These are phyloP conservation scores for Tanytarsus gracilentus DNA, from an alignment of 2,888 invertebrate species.

Conservation along the genomic window DNA sequence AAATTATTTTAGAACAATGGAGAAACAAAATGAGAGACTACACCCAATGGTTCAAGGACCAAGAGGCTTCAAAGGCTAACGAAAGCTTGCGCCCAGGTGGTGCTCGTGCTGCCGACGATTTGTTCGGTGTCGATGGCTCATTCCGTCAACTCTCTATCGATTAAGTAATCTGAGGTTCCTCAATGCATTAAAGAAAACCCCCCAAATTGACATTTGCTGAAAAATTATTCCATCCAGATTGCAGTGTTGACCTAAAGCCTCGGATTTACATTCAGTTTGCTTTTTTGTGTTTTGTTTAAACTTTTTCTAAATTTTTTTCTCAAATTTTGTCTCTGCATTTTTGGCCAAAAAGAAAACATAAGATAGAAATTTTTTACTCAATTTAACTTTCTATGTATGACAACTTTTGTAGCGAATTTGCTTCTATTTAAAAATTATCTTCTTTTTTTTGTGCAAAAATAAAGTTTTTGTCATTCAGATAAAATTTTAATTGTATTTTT, in stretches of 20 bases:
- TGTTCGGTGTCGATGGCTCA: conserved; percentile 83
- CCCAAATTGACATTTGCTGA: not conserved
- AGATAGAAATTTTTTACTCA: not conserved
- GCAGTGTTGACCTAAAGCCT: not conserved
- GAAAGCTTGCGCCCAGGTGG: conserved; percentile 74
- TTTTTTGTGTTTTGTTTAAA: not conserved
- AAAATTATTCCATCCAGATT: not conserved
- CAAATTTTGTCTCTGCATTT: not conserved
- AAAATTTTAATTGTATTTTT: too few relatives aligned
- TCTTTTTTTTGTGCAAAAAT: too few relatives aligned
- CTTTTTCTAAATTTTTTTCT: not conserved
- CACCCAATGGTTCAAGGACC: conserved; percentile 70
- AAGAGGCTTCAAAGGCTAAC: conserved; percentile 67
- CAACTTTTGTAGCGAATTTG: too few relatives aligned
- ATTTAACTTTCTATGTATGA: not conserved
- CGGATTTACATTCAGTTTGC: not conserved
- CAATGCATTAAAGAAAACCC: not conserved
- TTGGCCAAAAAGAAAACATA: too few relatives aligned
- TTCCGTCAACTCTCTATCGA: conserved; percentile 78
- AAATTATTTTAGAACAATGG: conserved; percentile 57
- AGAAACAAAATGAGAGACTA: conserved; percentile 67
- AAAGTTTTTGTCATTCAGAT: too few relatives aligned
- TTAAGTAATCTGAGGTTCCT: conserved; percentile 42
- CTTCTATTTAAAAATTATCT: too few relatives aligned
- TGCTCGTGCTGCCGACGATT: conserved; percentile 75